These are phyloP conservation scores for Danionella dracula DNA, from an alignment of 2,797 vertebrate genomes.

Conservation along the genomic window DNA sequence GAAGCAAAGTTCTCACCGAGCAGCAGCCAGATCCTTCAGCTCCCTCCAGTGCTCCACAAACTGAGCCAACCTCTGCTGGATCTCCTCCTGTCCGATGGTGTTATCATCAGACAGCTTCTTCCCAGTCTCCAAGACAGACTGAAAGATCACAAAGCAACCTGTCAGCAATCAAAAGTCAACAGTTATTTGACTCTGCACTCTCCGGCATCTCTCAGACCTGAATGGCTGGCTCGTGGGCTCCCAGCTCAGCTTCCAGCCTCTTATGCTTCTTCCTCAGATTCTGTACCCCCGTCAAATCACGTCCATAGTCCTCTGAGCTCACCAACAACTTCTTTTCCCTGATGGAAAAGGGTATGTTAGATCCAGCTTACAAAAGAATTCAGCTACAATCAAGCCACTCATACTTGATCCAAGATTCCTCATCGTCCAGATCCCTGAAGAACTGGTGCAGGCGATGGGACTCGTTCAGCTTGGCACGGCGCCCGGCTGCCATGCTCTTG, in stretches of 20 bases:
- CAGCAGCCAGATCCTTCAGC: slow-evolving; percentile 87
- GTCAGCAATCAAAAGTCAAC: not conserved
- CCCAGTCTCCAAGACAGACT: slow-evolving; percentile 94
- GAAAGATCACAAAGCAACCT: not conserved
- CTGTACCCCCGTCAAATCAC: slow-evolving; percentile 96
- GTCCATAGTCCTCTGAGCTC: slow-evolving; percentile 96
- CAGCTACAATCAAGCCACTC: too few species aligned
- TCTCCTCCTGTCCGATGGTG: slow-evolving; percentile 97
- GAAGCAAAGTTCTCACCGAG: slow-evolving; percentile 66
- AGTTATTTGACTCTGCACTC: not conserved
- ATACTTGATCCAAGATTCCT: slow-evolving; percentile 98
- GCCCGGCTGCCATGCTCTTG: slow-evolving; percentile 84
- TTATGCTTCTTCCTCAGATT: slow-evolving; percentile 98
- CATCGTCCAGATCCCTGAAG: slow-evolving; percentile 96
- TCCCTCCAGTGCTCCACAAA: slow-evolving; percentile 98
- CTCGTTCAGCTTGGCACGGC: slow-evolving; percentile 86
- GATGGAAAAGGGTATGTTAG: not conserved
- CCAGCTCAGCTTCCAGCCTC: slow-evolving; percentile 91
- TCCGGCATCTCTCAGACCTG: slow-evolving; percentile 68
- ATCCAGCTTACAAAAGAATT: not conserved
- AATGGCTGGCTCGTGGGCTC: slow-evolving; percentile 92
- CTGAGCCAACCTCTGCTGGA: slow-evolving; percentile 92
- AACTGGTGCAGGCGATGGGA: slow-evolving; percentile 98
- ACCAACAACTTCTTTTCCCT: slow-evolving; percentile 97
- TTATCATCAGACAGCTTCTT: slow-evolving; percentile 96